phyloP scores from a whole-genome alignment of 2,888 invertebrate species.

The Pachycephus smyrnensis region DNA sequence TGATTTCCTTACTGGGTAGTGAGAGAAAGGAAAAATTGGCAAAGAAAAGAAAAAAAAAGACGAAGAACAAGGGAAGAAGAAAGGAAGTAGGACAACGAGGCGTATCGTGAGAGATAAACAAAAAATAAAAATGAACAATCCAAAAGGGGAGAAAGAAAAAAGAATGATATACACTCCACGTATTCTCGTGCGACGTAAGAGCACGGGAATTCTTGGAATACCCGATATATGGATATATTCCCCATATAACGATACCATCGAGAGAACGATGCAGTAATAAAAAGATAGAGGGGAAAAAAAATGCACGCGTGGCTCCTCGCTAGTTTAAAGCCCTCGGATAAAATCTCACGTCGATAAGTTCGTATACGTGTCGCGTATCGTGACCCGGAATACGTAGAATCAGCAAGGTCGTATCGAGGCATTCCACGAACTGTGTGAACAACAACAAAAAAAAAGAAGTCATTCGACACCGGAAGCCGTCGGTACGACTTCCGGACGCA shows the following conservation, averaged over 20 bases:
- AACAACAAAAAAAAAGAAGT: background rate
- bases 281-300: background rate
- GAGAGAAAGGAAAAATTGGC: background rate
- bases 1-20: conserved; percentile 10
- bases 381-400: conserved; percentile 44
- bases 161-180: background rate
- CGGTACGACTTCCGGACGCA: background rate
- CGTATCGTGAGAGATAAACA: background rate
- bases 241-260: background rate
- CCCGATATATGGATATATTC: background rate
- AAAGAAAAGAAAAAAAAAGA: background rate
- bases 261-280: background rate
- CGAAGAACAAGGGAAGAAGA: background rate
- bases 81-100: background rate
- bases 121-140: background rate
- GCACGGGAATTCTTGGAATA: background rate
- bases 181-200: background rate
- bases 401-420: conserved; percentile 48
- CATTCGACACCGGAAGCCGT: background rate
- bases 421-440: conserved; percentile 39
- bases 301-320: no score
- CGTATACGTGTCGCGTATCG: conserved; percentile 48
- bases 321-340: background rate
- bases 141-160: background rate
- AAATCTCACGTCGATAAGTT: conserved; percentile 37